phyloP scores from a whole-genome alignment of 1,140 invertebrate species.

The Drosophila guanche region DNA sequence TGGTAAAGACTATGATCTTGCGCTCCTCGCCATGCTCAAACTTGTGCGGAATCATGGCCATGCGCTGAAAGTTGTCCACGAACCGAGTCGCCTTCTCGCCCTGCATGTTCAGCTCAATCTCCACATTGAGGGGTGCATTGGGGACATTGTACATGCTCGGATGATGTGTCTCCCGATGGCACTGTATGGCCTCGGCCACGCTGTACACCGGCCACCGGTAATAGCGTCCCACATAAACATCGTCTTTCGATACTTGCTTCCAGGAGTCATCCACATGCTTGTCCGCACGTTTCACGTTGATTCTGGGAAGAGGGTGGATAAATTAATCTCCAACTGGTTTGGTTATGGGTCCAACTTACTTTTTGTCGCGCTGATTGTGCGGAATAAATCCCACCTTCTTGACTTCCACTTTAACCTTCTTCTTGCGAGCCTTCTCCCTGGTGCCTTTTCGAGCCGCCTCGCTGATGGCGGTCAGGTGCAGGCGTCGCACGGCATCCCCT shows the following conservation, averaged over 20 bases:
- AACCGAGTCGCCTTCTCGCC: slow-evolving; percentile 85
- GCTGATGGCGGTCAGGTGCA: slow-evolving; percentile 83
- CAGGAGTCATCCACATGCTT: slow-evolving; percentile 86
- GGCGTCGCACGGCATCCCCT: slow-evolving; percentile 45
- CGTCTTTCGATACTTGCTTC: slow-evolving; percentile 86
- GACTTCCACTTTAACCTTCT: slow-evolving; percentile 88
- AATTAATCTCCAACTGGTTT: background rate
- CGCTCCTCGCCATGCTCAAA: slow-evolving; percentile 87
- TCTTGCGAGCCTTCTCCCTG: slow-evolving; percentile 88
- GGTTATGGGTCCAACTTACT: slow-evolving; percentile 54
- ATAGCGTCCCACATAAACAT: slow-evolving; percentile 87
- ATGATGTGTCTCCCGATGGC: slow-evolving; percentile 90
- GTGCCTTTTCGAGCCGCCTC: slow-evolving; percentile 91
- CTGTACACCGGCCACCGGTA: slow-evolving; percentile 87
- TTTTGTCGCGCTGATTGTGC: slow-evolving; percentile 85
- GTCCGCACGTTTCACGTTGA: slow-evolving; percentile 73
- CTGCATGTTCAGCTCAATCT: slow-evolving; percentile 90
- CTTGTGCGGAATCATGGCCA: slow-evolving; percentile 86
- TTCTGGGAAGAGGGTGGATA: slow-evolving; percentile 27
- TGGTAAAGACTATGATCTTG: slow-evolving; percentile 89
- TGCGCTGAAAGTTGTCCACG: slow-evolving; percentile 86
- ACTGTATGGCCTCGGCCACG: slow-evolving; percentile 89
- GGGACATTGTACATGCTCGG: slow-evolving; percentile 90
- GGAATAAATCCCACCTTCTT: slow-evolving; percentile 88
- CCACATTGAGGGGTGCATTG: slow-evolving; percentile 86